Evolutionary conservation across 2,113 vertebrate species (phyloP).

Genomic region (Centropus unirufus): DNA sequence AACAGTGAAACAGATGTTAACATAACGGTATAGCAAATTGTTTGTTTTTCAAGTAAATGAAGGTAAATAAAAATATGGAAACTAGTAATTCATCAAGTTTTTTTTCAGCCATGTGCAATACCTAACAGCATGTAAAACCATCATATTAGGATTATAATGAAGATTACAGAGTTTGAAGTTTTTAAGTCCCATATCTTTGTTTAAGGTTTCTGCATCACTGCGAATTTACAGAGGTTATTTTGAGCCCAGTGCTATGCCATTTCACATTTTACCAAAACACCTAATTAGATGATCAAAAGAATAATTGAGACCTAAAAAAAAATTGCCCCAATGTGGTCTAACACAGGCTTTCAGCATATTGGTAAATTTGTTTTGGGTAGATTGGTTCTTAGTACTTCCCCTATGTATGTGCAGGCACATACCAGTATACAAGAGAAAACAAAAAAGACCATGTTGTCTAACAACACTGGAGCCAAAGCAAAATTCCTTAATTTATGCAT

Average conservation of each 20-base stretch:
- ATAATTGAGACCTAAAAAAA: background rate
- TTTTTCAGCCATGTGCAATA: background rate
- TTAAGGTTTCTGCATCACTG: background rate
- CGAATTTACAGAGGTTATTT: background rate
- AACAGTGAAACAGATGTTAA: background rate
- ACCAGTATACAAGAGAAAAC: background rate
- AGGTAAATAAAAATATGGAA: background rate
- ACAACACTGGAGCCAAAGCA: background rate
- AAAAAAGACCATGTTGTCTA: background rate
- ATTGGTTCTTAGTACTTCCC: background rate
- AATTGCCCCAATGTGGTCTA: background rate
- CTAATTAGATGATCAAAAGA: background rate
- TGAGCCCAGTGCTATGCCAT: background rate
- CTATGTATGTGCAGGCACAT: background rate
- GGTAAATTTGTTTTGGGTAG: background rate
- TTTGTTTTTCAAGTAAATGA: background rate
- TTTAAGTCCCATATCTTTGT: background rate
- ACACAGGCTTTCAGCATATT: background rate
- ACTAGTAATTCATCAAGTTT: background rate
- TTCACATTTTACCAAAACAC: background rate
- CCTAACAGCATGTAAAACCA: background rate
- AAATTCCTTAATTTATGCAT: background rate
- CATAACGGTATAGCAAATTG: background rate
- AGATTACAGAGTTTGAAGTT: background rate
- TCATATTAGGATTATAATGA: background rate